Base-by-base conservation (phyloP, 2,797 vertebrate genomes). In the Pelochelys cantorii region DNA sequence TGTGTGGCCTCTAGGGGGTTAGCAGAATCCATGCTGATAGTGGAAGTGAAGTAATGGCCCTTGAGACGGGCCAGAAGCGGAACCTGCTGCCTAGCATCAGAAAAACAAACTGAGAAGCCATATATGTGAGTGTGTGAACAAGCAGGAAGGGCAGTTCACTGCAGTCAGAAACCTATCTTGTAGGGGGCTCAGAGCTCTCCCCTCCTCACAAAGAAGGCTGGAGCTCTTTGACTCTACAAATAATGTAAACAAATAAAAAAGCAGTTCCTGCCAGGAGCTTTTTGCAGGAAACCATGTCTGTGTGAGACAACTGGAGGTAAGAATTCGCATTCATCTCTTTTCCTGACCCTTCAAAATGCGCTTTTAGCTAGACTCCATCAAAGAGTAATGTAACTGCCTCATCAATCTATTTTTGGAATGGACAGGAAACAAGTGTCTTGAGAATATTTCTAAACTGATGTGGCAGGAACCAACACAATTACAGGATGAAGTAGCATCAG, bases 401-500 rank as follows among this genome's bases (percentile, higher is more conserved):
- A 94, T 53, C 57, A 17, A 10, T 0, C 86, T 96, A 89, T 96
- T 96, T 95, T 95, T 88, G 92, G 93, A 68, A 91, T 87, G 85
- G 96, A 90, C 96, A 97, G 65, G 82, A 79, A 91, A 75, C 23
- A 18, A 20, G 34, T 75, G 87, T 94, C 90, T 91, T 92, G 57
- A 94, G 84, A 60, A 56, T 11, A 53, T 87, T 86, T 91, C 88
- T 88, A 22, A 84, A 77, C 42, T 1, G 0, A 34, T 27, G 13
- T 37, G 42, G 87, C 81, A 93, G 86, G 87, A 92, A 52, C 77
- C 55, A 71, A 84, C 83, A 97, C 97, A 97, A 95, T 85, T 0
- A 18, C 96, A 97, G 96, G 96, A 97, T 95, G 92, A 83, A 96
- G 93, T 95, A 79, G 90, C 97, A 95, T 97, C 94, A 80, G 88